Conservation (phyloP, 2,797 vertebrate genomes). For the Arnoldichthys spilopterus region DNA sequence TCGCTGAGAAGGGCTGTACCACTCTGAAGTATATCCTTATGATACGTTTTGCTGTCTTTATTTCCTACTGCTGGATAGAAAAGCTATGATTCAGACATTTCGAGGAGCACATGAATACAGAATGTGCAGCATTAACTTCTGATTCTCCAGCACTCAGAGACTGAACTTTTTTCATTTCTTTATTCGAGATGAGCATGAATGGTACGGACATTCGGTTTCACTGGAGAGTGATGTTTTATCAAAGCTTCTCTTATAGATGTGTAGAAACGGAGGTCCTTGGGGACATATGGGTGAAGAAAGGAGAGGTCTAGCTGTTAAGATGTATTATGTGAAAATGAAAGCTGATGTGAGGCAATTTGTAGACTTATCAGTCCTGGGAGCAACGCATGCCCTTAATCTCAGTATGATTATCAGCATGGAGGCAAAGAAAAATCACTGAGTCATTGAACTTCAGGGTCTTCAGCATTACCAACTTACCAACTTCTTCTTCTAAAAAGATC, state of each 20-base stretch:
- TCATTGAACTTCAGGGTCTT: background rate
- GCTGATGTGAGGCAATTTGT: background rate
- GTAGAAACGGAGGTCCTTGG: background rate
- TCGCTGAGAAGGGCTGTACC: background rate
- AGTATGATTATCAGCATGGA: background rate
- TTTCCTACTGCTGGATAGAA: background rate
- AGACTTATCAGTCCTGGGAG: background rate
- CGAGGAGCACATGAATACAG: too few relatives aligned
- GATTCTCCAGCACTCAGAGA: background rate
- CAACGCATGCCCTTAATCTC: background rate
- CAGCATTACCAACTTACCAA: background rate
- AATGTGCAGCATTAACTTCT: background rate
- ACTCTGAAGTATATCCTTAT: background rate
- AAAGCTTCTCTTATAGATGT: background rate
- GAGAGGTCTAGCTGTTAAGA: background rate
- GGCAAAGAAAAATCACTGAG: background rate
- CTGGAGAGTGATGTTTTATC: background rate
- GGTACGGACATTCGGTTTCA: background rate
- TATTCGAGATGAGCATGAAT: background rate
- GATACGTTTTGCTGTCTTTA: background rate
- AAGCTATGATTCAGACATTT: background rate
- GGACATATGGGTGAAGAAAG: background rate
- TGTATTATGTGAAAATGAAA: constrained; percentile 11
- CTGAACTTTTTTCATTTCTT: background rate
- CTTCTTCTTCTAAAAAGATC: too few relatives aligned